A percentile compares a stretch with the other conserved stretches of the same genome.
Evolutionary conservation across 2,888 invertebrate genomes (phyloP).

Genomic region (Torymus tubicola): DNA sequence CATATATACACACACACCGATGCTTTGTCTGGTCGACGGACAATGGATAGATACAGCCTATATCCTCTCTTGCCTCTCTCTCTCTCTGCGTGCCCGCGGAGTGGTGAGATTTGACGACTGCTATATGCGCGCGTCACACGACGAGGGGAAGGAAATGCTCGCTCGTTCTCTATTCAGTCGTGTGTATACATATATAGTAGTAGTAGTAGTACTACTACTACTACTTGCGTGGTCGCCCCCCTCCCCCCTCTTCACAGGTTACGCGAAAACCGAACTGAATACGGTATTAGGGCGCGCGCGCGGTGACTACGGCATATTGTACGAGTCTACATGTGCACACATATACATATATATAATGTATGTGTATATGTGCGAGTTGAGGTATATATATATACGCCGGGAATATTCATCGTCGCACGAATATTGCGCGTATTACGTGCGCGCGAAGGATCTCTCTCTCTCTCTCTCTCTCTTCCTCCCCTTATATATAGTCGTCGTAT

Average conservation of each 20-base stretch:
- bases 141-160: constrained; percentile 18
- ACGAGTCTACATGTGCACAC: background rate
- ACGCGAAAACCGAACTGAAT: constrained; percentile 66
- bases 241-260: background rate
- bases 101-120: constrained; percentile 48
- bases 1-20: no score
- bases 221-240: constrained; percentile 4
- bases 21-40: constrained; percentile 38
- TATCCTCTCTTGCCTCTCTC: constrained; percentile 10
- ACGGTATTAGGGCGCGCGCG: constrained; percentile 65
- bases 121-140: no score
- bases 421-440: constrained; percentile 51
- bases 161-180: background rate
- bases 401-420: constrained; percentile 58
- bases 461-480: constrained; percentile 5
- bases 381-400: constrained; percentile 58
- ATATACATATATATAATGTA: background rate
- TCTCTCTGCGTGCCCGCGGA: background rate
- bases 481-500: background rate
- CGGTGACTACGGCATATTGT: constrained; percentile 57
- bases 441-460: constrained; percentile 1
- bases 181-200: constrained; percentile 37
- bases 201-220: constrained; percentile 8
- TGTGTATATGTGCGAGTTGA: background rate
- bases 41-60: background rate